Percentiles rank a stretch among this genome's conserved stretches.
phyloP scores from a whole-genome alignment of 2,797 vertebrate genomes.

The Acestrorhynchus altus region DNA sequence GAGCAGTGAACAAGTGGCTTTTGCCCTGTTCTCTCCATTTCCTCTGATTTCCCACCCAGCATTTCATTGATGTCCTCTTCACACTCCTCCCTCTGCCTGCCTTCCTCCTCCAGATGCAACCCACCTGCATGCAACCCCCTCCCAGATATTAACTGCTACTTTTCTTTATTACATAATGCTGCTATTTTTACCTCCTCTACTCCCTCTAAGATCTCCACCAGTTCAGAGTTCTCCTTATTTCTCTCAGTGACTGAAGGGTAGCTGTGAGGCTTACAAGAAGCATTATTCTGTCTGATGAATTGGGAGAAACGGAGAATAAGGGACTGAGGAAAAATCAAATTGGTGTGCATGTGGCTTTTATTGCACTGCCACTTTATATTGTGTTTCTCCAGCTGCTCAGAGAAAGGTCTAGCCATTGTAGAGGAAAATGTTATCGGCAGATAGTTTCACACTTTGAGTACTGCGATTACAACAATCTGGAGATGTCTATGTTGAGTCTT shows the following conservation, averaged over 20 bases:
- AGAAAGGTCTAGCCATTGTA: background rate
- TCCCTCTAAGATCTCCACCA: conserved; percentile 27
- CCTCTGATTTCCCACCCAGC: conserved; percentile 30
- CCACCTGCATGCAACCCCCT: conserved; percentile 18
- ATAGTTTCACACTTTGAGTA: background rate
- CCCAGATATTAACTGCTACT: conserved; percentile 19
- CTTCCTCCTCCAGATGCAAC: background rate
- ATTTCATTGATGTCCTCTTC: conserved; percentile 26
- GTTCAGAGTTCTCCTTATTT: conserved; percentile 30
- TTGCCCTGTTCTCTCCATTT: conserved; percentile 41
- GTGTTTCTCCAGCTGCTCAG: background rate
- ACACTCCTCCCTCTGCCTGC: background rate
- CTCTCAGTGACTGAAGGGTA: background rate
- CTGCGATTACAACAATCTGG: background rate
- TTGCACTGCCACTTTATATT: background rate
- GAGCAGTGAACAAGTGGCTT: conserved; percentile 41
- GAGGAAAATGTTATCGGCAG: background rate
- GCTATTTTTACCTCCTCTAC: conserved; percentile 54
- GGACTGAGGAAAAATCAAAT: conserved; percentile 30
- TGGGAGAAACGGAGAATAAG: conserved; percentile 24
- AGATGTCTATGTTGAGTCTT: background rate
- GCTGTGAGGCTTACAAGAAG: conserved; percentile 29
- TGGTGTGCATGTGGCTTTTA: conserved; percentile 14
- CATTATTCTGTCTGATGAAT: conserved; percentile 38
- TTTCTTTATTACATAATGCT: conserved; percentile 53